phyloP scores from a whole-genome alignment of 37 sponge, comb jelly and placozoan species.

The Aplysina aerophoba region DNA sequence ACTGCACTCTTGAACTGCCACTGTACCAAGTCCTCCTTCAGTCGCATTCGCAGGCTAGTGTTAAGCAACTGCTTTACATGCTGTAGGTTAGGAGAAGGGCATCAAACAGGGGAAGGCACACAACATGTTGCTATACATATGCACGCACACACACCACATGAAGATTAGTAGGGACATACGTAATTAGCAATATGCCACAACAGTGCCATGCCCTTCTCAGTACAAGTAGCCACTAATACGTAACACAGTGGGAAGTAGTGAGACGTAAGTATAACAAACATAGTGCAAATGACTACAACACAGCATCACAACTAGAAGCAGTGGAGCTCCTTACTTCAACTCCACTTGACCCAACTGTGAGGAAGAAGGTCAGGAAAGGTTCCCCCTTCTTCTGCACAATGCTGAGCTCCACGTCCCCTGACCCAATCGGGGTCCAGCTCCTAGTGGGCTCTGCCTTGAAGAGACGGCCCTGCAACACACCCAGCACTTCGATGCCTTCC shows the following conservation, averaged over 20 bases:
- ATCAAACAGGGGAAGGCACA: neutral
- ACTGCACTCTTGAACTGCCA: constrained; percentile 47
- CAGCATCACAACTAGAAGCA: neutral
- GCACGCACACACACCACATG: neutral
- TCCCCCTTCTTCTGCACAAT: constrained; percentile 25
- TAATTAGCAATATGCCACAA: neutral
- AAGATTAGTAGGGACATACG: neutral
- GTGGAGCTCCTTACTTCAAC: constrained; percentile 43
- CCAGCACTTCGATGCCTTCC: neutral
- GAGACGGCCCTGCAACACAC: constrained; percentile 41
- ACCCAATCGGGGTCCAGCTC: constrained; percentile 42
- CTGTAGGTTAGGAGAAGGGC: neutral
- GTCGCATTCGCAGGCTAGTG: constrained; percentile 20
- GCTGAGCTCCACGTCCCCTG: constrained; percentile 36
- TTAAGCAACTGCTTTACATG: neutral
- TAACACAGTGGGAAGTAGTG: too few relatives aligned
- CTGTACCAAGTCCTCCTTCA: constrained; percentile 67
- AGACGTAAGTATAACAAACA: too few relatives aligned
- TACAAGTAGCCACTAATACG: too few relatives aligned
- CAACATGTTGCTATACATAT: neutral
- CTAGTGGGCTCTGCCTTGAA: constrained; percentile 46
- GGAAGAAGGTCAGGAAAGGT: neutral
- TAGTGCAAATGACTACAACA: neutral
- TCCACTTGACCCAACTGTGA: constrained; percentile 26
- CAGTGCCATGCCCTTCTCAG: too few relatives aligned